Evolutionary conservation across 2,888 invertebrate species (phyloP), one percentile per base, ranked within the genome.

Genomic region (Smittia sp.): DNA sequence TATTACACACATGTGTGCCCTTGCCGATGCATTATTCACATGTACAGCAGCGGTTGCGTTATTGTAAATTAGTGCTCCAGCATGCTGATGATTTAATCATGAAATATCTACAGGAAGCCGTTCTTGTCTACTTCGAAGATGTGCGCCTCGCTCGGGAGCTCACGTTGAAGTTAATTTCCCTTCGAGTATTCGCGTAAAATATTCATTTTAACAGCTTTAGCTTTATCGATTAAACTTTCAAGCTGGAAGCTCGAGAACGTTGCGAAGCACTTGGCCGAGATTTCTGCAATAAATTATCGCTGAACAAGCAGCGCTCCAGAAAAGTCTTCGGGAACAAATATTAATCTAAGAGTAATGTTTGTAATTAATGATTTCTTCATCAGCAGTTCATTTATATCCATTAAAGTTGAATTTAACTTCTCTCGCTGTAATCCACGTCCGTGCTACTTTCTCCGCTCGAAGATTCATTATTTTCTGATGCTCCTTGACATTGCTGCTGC

Each of bases 351-450:
- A 27, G 62, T 72, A 72, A 72, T 72, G 18, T 32, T 15, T 72
- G 39, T 72, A 72, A 72, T 72, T 72, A 72, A 72, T 72, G 39
- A 39, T 62, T 72, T 62, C 20, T 11, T 62, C 54, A 72, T 72
- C 72, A 39, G 25, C 11, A 62, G 39, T 72, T 72, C 72, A 72
- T 72, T 72, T 72, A 72, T 72, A 72, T 54, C 58, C 72, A 72
- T 72, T 72, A 72, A 72, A 62, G 38, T 20, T 72, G 15, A 27
- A 62, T 72, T 72, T 32, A 70, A 11, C 54, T 25, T 24, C 27
- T 15, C 13, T 2, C 58, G 7, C n/a, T 20, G 63, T 27, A 58
- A 63, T 63, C 63, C 63, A 2, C 24, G 4, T 58, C 24, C 20
- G 2, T 3, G n/a, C 52, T 15, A 6, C 13, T 3, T 24, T 24